phyloP scores from a whole-genome alignment of 2,797 vertebrate species.

The Pterois miles region DNA sequence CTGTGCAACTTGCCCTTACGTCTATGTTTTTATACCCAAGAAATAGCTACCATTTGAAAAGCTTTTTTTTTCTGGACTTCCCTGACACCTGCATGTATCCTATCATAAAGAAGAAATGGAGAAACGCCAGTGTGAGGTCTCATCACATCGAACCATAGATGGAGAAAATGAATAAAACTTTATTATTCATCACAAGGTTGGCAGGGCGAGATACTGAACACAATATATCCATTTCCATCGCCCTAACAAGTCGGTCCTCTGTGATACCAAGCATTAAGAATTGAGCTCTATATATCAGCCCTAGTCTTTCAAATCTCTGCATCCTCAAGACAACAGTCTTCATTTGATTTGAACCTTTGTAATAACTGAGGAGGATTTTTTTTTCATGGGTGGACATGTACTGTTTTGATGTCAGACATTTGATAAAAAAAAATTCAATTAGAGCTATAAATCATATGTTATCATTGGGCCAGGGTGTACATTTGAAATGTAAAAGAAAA shows the following conservation, averaged over 20 bases:
- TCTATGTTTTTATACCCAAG: constrained; percentile 1
- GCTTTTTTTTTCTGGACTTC: constrained; percentile 6
- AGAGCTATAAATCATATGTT: background rate
- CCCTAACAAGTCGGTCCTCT: constrained; percentile 64
- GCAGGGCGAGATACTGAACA: constrained; percentile 75
- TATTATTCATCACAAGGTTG: constrained; percentile 81
- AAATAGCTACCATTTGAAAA: constrained; percentile 4
- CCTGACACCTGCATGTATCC: constrained; percentile 28
- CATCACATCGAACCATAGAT: constrained; percentile 54
- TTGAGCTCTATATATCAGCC: constrained; percentile 59
- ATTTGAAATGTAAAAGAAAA: background rate
- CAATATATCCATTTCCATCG: constrained; percentile 84
- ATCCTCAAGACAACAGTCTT: constrained; percentile 10
- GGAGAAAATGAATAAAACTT: constrained; percentile 72
- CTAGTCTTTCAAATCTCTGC: constrained; percentile 55
- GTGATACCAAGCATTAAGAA: constrained; percentile 74
- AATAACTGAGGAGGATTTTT: background rate
- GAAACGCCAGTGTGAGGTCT: constrained; percentile 38
- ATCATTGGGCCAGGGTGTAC: background rate
- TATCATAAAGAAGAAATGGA: constrained; percentile 47
- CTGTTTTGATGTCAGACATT: background rate
- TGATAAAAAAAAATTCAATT: background rate
- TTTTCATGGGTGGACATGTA: background rate
- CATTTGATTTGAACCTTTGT: constrained; percentile 21
- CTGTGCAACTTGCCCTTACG: background rate